phyloP scores from a whole-genome alignment of 2,888 invertebrate species.

The Sesia apiformis region DNA sequence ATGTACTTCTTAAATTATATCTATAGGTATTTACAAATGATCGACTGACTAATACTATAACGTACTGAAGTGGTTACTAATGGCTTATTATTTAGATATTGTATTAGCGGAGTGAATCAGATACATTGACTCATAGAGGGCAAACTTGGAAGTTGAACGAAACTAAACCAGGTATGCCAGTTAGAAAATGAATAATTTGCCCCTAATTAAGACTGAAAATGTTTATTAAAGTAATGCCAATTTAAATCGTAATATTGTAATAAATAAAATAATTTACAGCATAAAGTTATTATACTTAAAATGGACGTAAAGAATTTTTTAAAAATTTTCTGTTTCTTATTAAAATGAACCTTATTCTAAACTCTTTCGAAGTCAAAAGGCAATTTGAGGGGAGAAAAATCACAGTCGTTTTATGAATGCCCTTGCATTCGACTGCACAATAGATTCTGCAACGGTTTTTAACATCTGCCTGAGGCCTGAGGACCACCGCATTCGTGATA shows the following conservation, averaged over 20 bases:
- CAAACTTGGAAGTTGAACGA: slow-evolving; percentile 9
- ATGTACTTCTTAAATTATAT: too few relatives aligned
- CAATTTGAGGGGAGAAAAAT: slow-evolving; percentile 49
- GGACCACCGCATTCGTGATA: slow-evolving; percentile 22
- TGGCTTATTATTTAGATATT: slow-evolving; percentile 14
- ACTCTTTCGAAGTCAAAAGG: background rate
- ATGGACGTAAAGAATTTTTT: too few relatives aligned
- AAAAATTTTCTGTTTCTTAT: background rate
- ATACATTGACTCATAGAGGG: slow-evolving; percentile 25
- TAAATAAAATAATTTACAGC: too few relatives aligned
- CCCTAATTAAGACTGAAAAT: too few relatives aligned
- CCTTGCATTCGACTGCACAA: slow-evolving; percentile 49
- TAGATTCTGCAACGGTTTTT: slow-evolving; percentile 66
- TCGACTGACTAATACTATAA: slow-evolving; percentile 11
- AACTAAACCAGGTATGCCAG: background rate
- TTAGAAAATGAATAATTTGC: background rate
- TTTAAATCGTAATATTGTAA: too few relatives aligned
- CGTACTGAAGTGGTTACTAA: too few relatives aligned
- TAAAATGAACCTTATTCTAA: too few relatives aligned
- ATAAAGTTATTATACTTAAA: too few relatives aligned
- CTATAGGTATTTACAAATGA: slow-evolving; percentile 1
- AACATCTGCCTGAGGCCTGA: slow-evolving; percentile 56
- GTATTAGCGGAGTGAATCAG: slow-evolving; percentile 29
- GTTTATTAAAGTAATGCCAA: too few relatives aligned
- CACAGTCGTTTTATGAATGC: slow-evolving; percentile 39